Conservation (phyloP, 2,797 vertebrate genomes). For the Benthosema pterotum region DNA sequence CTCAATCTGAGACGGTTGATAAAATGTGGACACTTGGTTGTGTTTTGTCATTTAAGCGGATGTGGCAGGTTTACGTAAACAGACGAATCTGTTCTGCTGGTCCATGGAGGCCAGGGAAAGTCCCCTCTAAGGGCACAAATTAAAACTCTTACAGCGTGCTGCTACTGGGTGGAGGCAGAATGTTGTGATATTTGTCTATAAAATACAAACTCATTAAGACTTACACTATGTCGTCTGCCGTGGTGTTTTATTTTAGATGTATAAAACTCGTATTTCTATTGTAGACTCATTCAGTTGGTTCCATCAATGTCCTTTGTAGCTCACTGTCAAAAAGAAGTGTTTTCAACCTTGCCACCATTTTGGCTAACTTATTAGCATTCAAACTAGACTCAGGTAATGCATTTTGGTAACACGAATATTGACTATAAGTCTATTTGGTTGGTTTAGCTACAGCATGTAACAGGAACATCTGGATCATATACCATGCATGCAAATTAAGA, state of each 20-base stretch:
- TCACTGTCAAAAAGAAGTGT: background rate
- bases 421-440: too few relatives aligned
- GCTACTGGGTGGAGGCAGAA: slow-evolving; percentile 37
- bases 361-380: too few relatives aligned
- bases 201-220: slow-evolving; percentile 45
- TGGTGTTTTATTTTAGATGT: slow-evolving; percentile 35
- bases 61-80: slow-evolving; percentile 41
- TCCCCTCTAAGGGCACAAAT: slow-evolving; percentile 34
- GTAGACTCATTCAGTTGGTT: background rate
- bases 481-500: too few relatives aligned
- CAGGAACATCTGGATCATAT: too few relatives aligned
- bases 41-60: slow-evolving; percentile 60
- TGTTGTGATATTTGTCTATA: slow-evolving; percentile 65
- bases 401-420: too few relatives aligned
- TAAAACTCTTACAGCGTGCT: slow-evolving; percentile 22
- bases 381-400: too few relatives aligned
- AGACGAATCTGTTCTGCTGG: slow-evolving; percentile 42
- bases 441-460: too few relatives aligned
- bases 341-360: background rate
- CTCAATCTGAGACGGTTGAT: slow-evolving; percentile 20
- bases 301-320: background rate
- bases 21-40: slow-evolving; percentile 35
- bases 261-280: background rate
- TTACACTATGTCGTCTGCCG: too few relatives aligned
- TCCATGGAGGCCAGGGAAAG: slow-evolving; percentile 33